Evolutionary conservation across 2,888 invertebrate species (phyloP), one percentile per base, ranked within the genome.

Genomic region (Eremobia ochroleuca): DNA sequence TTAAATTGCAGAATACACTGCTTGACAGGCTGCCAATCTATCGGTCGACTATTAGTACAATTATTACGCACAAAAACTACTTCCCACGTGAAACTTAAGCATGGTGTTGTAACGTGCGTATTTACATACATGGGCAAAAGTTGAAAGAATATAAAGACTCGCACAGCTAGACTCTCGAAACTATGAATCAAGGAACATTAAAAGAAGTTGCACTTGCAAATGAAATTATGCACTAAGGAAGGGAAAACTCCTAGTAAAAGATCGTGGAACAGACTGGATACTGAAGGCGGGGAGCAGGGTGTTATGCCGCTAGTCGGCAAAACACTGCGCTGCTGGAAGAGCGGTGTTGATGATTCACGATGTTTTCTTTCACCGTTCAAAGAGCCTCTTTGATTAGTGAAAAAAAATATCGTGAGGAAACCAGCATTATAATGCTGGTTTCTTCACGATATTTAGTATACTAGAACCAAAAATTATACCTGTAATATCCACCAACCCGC

Each of bases 1-100:
- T 67, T 43, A 71, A 73, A 70, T 52, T 67, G 58, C 66, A 37
- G 65, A 25, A 55, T 13, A 34, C 28, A 25, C 28, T 71, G 61
- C 58, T 82, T 82, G 83, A 82, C 31, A 73, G 62, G 37, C 6
- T 82, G 82, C 83, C 82, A 82, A 82, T 62, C 58, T 82, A 82
- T 78, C 77, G 58, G 34, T 15, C 43, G 6, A 46, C 25, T 40
- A 78, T 71, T 74, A 82, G 43, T 34, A 74, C 52, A 62, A 71
- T 62, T 31, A 74, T 73, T 71, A 82, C 82, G 78, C 61, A 73
- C 62, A 73, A 78, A 82, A 77, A 67, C 61, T 25, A 31, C 66
- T 77, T 70, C 82, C 73, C 62, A 77, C 82, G 73, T 66, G 62
- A 58, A 21, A 62, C 66, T 70, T 58, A 78, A 71, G 78, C 40